phyloP scores from a whole-genome alignment of 2,888 invertebrate species.

The Chrysolina americana region DNA sequence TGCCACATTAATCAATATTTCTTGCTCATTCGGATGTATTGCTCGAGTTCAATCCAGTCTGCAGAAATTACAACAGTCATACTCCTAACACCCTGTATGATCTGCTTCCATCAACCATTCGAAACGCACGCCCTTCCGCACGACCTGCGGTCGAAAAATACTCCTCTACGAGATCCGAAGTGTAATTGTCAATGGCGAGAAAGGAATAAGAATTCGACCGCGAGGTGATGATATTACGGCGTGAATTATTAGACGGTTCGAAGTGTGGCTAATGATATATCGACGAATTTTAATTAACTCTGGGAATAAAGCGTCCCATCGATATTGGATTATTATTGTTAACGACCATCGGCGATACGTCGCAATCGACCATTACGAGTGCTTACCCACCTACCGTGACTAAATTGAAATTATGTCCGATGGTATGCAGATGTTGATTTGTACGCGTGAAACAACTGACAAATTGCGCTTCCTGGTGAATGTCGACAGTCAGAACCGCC shows the following conservation, averaged over 20 bases:
- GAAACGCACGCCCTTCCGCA: neutral
- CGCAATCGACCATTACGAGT: constrained; percentile 11
- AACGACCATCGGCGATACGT: constrained; percentile 15
- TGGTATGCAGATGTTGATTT: neutral
- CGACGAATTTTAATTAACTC: constrained; percentile 50
- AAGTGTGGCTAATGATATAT: constrained; percentile 52
- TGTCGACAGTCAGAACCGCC: neutral
- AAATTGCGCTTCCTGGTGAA: constrained; percentile 17
- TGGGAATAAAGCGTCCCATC: constrained; percentile 8
- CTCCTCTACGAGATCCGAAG: constrained; percentile 25
- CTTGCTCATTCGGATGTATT: too few species aligned
- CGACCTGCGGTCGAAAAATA: neutral
- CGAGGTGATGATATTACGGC: constrained; percentile 61
- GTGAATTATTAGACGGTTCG: constrained; percentile 61
- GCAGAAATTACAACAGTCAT: too few species aligned
- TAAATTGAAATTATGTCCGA: constrained; percentile 16
- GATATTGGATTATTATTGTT: constrained; percentile 25
- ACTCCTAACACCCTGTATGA: too few species aligned
- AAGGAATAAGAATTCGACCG: constrained; percentile 56
- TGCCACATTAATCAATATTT: too few species aligned
- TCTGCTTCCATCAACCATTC: too few species aligned
- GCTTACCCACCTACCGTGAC: constrained; percentile 5
- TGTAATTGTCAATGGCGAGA: constrained; percentile 41
- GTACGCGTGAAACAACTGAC: neutral
- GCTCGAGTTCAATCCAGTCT: too few species aligned